Evolutionary conservation across 2,888 invertebrate species (phyloP).

Genomic region (Mythimna lalbum): DNA sequence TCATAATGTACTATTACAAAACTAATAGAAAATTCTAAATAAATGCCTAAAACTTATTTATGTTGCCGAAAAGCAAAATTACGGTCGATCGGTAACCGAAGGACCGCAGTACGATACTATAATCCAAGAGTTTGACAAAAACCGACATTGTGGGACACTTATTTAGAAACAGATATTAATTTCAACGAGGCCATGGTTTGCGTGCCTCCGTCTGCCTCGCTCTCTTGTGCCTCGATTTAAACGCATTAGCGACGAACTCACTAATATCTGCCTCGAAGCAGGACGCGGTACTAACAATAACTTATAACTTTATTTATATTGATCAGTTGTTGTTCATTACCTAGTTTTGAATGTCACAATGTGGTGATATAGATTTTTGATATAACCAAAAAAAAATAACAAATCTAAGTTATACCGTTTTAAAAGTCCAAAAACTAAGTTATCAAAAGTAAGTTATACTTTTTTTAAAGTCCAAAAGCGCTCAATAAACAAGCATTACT

Average conservation of each 20-base stretch:
- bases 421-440: no score
- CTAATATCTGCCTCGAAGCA: conserved; percentile 51
- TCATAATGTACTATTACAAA: no score
- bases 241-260: conserved; percentile 61
- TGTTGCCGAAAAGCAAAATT: conserved; percentile 50
- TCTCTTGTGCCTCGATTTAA: conserved; percentile 63
- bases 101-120: conserved; percentile 45
- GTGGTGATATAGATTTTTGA: not conserved
- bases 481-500: no score
- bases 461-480: not conserved
- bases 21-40: conserved; percentile 48
- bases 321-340: not conserved
- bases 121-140: conserved; percentile 71
- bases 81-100: conserved; percentile 53
- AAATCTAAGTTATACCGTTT: no score
- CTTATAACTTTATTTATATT: not conserved
- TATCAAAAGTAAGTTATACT: no score
- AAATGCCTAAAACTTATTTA: conserved; percentile 47
- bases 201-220: conserved; percentile 76
- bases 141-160: conserved; percentile 82
- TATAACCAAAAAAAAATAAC: not conserved
- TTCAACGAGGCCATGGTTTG: conserved; percentile 81
- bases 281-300: not conserved
- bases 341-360: not conserved
- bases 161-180: conserved; percentile 88